phyloP scores from a whole-genome alignment of 2,888 invertebrate species.

The Caenorhabditis macrosperma region DNA sequence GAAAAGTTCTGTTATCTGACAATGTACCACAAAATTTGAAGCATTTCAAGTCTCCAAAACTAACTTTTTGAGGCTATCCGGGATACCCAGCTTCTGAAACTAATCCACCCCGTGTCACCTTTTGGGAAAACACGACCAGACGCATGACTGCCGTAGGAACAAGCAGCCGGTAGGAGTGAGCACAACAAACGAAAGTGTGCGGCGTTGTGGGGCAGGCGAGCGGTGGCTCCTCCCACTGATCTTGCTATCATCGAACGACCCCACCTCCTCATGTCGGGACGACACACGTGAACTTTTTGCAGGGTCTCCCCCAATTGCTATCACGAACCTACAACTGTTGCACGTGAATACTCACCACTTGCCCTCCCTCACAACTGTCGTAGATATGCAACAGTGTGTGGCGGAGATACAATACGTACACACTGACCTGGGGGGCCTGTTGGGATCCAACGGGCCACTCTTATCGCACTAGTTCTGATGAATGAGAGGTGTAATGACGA shows the following conservation, averaged over 20 bases:
- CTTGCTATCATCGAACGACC: slow-evolving; percentile 53
- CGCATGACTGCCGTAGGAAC: too few relatives aligned
- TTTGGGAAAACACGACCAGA: too few relatives aligned
- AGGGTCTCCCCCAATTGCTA: slow-evolving; percentile 31
- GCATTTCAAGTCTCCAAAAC: too few relatives aligned
- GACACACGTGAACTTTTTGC: slow-evolving; percentile 53
- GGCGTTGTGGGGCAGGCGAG: neutral
- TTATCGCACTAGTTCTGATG: too few relatives aligned
- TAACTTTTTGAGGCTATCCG: too few relatives aligned
- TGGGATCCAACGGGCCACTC: too few relatives aligned
- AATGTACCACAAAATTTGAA: too few relatives aligned
- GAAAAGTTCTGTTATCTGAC: too few relatives aligned
- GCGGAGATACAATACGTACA: slow-evolving; percentile 44
- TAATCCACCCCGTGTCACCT: too few relatives aligned
- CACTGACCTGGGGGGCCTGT: neutral
- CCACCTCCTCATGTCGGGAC: slow-evolving; percentile 40
- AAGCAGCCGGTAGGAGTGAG: slow-evolving; percentile 1
- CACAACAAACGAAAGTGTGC: neutral
- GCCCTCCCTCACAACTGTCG: slow-evolving; percentile 18
- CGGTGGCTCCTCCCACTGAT: slow-evolving; percentile 48
- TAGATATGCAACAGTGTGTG: slow-evolving; percentile 41
- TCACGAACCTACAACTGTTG: slow-evolving; percentile 42
- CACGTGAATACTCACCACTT: slow-evolving; percentile 42
- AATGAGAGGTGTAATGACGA: slow-evolving; percentile 26
- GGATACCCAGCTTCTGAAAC: too few relatives aligned